Evolutionary conservation across 2,113 vertebrate species (phyloP), one percentile per base, ranked within the genome.

Genomic region (Solenodon paradoxus): DNA sequence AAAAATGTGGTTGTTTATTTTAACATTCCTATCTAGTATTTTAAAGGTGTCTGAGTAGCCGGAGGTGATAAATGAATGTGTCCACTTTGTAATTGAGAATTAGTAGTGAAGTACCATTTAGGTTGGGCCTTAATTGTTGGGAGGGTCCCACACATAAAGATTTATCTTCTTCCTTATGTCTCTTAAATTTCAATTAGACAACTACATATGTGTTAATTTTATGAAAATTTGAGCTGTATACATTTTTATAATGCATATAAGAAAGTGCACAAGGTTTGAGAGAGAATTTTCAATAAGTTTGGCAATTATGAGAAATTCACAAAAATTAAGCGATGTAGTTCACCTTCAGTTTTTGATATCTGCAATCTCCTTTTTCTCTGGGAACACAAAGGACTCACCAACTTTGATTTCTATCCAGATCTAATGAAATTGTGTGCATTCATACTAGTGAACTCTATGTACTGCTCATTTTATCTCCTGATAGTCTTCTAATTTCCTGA

Each of bases 401-500:
- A 40, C 35, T 42, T 42, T 63, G 42, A 42, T 75, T 47, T 74
- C 15, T 13, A 12, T 15, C 19, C 66, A 4, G 24, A 63, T 16
- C 32, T 66, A 4, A 5, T 13, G 24, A 32, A 32, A 24, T 35
- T 40, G 32, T 64, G 68, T 42, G 32, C 30, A 26, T 81, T 38
- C 2, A 5, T 45, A 9, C 9, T 10, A 7, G n/a, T 6, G 28
- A 35, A 15, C 66, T 16, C 40, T 8, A 22, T 7, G 20, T 38
- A 2, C 1, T 12, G 3, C 15, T 45, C 32, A 2, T 7, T 16
- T 32, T 3, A 5, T 45, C 26, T 35, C 47, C 53, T 32, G 9
- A n/a, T 32, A 0, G 12, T 35, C 64, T 74, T 55, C 35, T 24
- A 12, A 2, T 26, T 16, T 19, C 40, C 35, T 35, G 57, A n/a